Evolutionary conservation across 2,113 vertebrate species (phyloP).

Genomic region (Anoura caudifer): DNA sequence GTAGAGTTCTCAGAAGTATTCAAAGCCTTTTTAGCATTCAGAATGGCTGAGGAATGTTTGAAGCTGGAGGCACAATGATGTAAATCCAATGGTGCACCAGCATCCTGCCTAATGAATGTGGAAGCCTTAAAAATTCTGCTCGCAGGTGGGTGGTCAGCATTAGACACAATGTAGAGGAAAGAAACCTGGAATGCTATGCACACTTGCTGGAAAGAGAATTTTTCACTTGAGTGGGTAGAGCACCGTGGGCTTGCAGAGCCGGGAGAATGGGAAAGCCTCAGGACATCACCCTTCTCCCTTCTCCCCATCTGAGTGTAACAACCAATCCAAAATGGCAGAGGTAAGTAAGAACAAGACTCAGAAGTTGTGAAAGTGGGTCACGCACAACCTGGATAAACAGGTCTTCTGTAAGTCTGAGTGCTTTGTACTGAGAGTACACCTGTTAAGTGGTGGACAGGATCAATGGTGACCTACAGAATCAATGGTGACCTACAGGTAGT

Average conservation of each 20-base stretch:
- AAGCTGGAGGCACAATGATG: slow-evolving; percentile 14
- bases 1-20: slow-evolving; percentile 61
- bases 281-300: not conserved
- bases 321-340: not conserved
- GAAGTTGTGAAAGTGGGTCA: not conserved
- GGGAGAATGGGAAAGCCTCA: not conserved
- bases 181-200: not conserved
- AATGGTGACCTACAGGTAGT: not conserved
- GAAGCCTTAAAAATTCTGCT: not conserved
- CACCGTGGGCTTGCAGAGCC: not conserved
- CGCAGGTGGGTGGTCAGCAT: not conserved
- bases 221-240: too few species aligned
- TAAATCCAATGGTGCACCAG: not conserved
- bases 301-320: not conserved
- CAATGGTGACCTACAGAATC: not conserved
- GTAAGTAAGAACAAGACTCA: not conserved
- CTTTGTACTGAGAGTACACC: not conserved
- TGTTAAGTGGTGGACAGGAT: not conserved
- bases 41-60: not conserved
- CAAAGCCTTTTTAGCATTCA: slow-evolving; percentile 65
- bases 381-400: not conserved
- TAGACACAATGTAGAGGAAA: not conserved
- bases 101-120: not conserved
- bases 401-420: not conserved
- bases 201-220: not conserved